Base-by-base conservation (phyloP, 2,888 invertebrate species). In the Drosophila anomalata region DNA sequence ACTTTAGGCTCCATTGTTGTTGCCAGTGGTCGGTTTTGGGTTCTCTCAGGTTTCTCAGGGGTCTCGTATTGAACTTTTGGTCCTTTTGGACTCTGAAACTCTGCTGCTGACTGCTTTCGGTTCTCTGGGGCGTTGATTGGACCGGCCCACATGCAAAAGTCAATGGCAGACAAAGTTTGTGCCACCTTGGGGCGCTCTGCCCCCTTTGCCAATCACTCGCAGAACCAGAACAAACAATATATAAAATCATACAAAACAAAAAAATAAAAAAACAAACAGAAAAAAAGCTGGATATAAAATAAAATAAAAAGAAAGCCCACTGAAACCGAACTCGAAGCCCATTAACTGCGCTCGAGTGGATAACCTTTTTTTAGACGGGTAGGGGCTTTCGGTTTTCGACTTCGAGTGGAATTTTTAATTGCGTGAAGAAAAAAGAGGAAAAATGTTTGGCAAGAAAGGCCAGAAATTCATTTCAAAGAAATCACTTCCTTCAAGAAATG, bases 271-370 rank as follows among this genome's bases (percentile, higher is more conserved):
- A 26, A 20, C n/a, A n/a, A 39, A n/a, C 14, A 17, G 6, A 26
- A 33, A 55, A 42, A 62, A 50, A 63, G 29, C 22, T 26, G 29
- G 9, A 41, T 29, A 14, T 22, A 56, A 59, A 52, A 17, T 47
- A 52, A 72, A 75, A 73, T 58, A 73, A 68, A 73, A 51, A 53
- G 56, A 72, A 76, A 53, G 44, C 67, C 48, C 52, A n/a, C 33
- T 54, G 59, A 70, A 70, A 70, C 55, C 62, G 47, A 71, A 71
- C 72, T 70, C 42, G 70, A 70, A 71, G 71, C 55, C 83, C 84
- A 80, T 82, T 82, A 84, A 78, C 63, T 75, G 69, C 81, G 84
- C 78, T 87, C 63, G 81, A 78, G 84, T 87, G 84, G 81, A 61
- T 73, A 77, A 67, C 73, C 70, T 61, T 61, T 71, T 53, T 41